Conservation (phyloP, 2,797 vertebrate genomes). For the Pseudochirops cupreus region DNA sequence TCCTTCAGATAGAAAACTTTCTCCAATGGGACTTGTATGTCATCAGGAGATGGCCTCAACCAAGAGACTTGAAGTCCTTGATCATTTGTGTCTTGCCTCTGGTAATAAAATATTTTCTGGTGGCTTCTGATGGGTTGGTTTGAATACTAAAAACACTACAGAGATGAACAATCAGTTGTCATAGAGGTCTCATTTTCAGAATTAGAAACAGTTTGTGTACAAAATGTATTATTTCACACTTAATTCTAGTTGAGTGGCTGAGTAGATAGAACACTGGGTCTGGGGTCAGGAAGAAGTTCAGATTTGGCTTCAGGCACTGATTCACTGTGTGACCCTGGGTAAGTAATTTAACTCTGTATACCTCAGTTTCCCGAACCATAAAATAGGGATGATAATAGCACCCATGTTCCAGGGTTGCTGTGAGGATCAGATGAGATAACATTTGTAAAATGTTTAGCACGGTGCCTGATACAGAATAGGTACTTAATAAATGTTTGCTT, state of each 20-base stretch:
- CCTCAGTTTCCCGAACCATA: background rate
- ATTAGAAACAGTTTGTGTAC: background rate
- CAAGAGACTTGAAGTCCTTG: background rate
- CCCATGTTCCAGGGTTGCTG: background rate
- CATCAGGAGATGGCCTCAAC: background rate
- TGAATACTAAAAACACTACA: background rate
- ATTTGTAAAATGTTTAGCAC: background rate
- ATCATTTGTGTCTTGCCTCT: background rate
- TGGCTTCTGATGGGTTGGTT: background rate
- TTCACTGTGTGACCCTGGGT: background rate
- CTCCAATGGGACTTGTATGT: background rate
- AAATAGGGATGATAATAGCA: background rate
- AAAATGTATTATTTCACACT: background rate
- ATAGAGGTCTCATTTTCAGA: background rate
- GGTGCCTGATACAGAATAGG: background rate
- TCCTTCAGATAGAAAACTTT: background rate
- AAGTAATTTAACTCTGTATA: background rate
- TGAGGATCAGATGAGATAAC: conserved; percentile 4
- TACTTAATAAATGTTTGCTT: background rate
- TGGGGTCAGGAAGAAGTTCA: conserved; percentile 5
- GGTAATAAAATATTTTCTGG: background rate
- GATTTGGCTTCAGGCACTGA: background rate
- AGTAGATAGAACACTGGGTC: background rate
- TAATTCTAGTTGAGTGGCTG: background rate
- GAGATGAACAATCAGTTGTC: background rate